Evolutionary conservation across 2,888 invertebrate species (phyloP), one percentile per base, ranked within the genome.

Genomic region (Megalurothrips usitatus): DNA sequence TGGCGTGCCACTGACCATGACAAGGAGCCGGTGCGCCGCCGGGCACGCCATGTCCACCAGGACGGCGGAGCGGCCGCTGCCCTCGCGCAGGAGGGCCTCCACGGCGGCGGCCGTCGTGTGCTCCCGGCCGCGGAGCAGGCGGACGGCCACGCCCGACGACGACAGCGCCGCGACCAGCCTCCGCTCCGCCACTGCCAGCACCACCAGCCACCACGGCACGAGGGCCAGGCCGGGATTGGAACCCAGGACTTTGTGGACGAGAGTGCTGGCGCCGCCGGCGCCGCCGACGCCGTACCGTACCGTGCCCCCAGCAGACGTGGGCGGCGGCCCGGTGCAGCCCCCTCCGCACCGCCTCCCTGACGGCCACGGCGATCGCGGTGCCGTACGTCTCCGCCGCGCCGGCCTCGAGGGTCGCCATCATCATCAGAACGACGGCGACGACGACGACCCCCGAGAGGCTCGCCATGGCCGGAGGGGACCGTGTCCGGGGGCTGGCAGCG

Each of bases 31-130:
- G 3, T n/a, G 26, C 10, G 68, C 68, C 11, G 68, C 68, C 23
- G 68, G 68, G 68, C 68, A 75, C 23, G 23, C 68, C 68, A 26
- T 26, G 68, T 75, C 68, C 68, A 75, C 68, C 68, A 75, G 68
- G 68, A 75, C 26, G 68, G 68, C 68, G 68, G 26, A 23, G 23
- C 26, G 26, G 68, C 68, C 68, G 68, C 68, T 12, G 68, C 68
- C 68, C 68, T 75, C 68, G 23, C 68, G 68, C 10, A 75, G 68
- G 23, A 26, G 23, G 68, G 23, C 26, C 68, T 75, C 68, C 23
- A 75, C 68, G 23, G 26, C 68, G 68, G 68, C 68, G 68, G 68
- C 68, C 23, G 26, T 26, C 68, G 68, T 75, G 23, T 75, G 68
- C 23, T 26, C 68, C 12, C 68, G 68, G 68, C 68, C 68, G 68